Evolutionary conservation across 2,888 invertebrate genomes (phyloP), one percentile per base, ranked within the genome.

Genomic region (Anticlea derivata): DNA sequence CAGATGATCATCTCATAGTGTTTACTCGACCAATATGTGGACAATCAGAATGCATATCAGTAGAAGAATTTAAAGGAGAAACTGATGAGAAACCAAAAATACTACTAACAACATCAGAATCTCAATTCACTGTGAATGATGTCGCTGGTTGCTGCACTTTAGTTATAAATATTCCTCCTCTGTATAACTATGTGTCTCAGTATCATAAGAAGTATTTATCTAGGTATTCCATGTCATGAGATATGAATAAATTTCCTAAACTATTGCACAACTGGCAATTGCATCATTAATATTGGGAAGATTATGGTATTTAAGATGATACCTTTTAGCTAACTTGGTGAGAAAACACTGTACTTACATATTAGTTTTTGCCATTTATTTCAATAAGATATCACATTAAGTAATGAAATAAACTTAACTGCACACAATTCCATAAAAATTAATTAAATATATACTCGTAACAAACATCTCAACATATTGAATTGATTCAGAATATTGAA

Each of bases 111-210:
- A 35, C 23, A 12, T 12, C 23, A 0, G 7, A 33, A 0, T 54
- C 65, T 0, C 45, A 56, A 0, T 59, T 78, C 24, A 73, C 68
- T 31, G 65, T 87, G 0, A 85, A 86, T 40, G 80, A 85, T 10
- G 78, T 77, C 0, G 75, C 83, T 1, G 87, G 88, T 0, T 73
- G 73, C 1, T 81, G 80, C 45, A 47, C 72, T 0, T 35, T 89
- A 1, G 71, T 80, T 0, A 57, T 78, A 62, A 33, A 55, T 0
- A 57, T 68, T 7, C 85, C 83, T 0, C 76, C 76, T 0, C n/a
- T 77, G 0, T 44, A 61, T 5, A 65, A 64, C 1, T 63, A 66
- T 0, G 48, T 74, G 0, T 74, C 86, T 0, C 30, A 60, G 0
- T 81, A 82, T 50, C 77, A 80, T 24, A 69, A 68, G 38, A 63